Base-by-base conservation (phyloP, 92 coral and sea anemone genomes). In the Siderastrea radians region DNA sequence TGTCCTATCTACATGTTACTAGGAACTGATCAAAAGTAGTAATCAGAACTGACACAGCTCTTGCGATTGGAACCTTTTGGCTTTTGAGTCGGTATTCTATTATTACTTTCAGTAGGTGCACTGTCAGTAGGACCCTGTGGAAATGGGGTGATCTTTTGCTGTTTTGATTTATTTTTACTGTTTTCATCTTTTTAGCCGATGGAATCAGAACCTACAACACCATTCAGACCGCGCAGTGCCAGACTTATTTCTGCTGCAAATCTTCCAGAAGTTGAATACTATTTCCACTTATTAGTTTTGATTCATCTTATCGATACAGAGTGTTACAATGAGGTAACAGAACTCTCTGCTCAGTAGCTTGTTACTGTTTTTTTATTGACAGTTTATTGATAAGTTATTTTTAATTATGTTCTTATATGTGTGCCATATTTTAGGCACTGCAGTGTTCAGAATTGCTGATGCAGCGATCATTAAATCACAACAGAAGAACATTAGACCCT, bases 231-330 rank as follows among this genome's bases (percentile, higher is more conserved):
- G 52, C 95, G 99, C 26, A 94, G 98, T 66, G 93, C 98, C 77
- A 94, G 96, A 83, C 85, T 96, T 72, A 89, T 98, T 58, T 87
- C 98, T 44, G 92, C 92, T 55, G 93, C 94, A 66, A 12, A 94
- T 48, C 61, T 96, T 2, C 99, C 99, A 5, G 99, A 98, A 89
- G 91, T 98, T 55, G 98, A 98, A 81, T 92, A 95, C 62, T 98
- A 98, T 83, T 92, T 98, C 59, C 98, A 98, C 68, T 93, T 98
- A 50, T 89, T 98, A 89, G 95, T 96, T 75, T 93, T 98, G 57
- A 98, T 98, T 85, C 99, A 98, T 44, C 89, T 98, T 49, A 92
- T 98, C 81, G 99, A 98, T 75, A 98, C 98, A 75, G 95, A 96
- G 84, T 93, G 93, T 54, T 88, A 95, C 68, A 93, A 90, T 64